Evolutionary conservation across 2,797 vertebrate genomes (phyloP).

Genomic region (Takifugu ocellatus): DNA sequence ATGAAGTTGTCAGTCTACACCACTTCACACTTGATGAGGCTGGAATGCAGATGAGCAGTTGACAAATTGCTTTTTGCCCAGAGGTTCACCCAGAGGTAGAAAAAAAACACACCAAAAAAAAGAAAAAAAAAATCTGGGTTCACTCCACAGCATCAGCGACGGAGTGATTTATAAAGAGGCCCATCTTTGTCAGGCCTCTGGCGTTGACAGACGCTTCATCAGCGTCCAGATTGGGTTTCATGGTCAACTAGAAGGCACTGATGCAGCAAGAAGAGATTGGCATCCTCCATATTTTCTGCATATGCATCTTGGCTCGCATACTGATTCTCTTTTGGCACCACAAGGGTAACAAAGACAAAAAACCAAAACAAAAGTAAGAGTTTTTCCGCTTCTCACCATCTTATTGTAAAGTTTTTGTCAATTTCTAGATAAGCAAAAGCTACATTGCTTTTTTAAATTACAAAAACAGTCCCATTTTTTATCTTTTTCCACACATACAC

Average conservation of each 20-base stretch:
- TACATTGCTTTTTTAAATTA: no score
- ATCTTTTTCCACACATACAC: no score
- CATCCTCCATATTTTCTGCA: conserved; percentile 22
- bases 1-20: conserved; percentile 61
- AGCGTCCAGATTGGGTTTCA: conserved; percentile 60
- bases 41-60: conserved; percentile 72
- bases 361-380: no score
- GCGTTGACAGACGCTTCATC: conserved; percentile 66
- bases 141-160: conserved; percentile 17
- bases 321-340: conserved; percentile 22
- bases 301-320: conserved; percentile 13
- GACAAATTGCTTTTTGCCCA: conserved; percentile 70
- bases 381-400: no score
- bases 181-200: conserved; percentile 49
- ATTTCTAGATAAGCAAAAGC: no score
- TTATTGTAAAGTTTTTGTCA: no score
- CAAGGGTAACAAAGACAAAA: background rate
- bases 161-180: conserved; percentile 65
- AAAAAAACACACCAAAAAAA: conserved; percentile 35
- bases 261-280: conserved; percentile 48
- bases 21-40: conserved; percentile 40
- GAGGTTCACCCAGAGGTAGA: conserved; percentile 60
- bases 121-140: conserved; percentile 26
- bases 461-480: no score
- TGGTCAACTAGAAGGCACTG: conserved; percentile 63